These are phyloP conservation scores for Gobio gobio DNA, from an alignment of 2,113 vertebrate species.

Conservation along the genomic window DNA sequence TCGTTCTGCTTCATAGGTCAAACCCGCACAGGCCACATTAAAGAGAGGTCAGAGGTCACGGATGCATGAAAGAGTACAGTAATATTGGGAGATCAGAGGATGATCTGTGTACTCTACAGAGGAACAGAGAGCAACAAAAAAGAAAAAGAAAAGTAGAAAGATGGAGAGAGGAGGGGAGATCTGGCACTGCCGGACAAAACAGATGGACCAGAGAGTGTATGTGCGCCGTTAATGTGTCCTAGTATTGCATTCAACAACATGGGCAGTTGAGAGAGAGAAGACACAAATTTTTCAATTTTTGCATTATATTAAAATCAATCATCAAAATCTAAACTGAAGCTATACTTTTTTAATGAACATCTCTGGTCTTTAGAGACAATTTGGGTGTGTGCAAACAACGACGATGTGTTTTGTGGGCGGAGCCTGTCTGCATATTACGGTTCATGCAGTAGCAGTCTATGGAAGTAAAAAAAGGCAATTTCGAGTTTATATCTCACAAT, in stretches of 20 bases:
- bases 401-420: too few relatives aligned
- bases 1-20: slow-evolving; percentile 1
- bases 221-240: slow-evolving; percentile 1
- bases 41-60: slow-evolving; percentile 9
- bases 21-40: not conserved
- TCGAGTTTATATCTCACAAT: too few relatives aligned
- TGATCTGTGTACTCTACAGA: not conserved
- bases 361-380: too few relatives aligned
- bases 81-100: not conserved
- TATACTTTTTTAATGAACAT: too few relatives aligned
- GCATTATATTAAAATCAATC: not conserved
- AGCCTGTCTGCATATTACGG: too few relatives aligned
- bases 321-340: too few relatives aligned
- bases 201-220: slow-evolving; percentile 11
- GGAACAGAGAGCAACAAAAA: not conserved
- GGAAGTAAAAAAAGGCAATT: too few relatives aligned
- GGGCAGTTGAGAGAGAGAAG: not conserved
- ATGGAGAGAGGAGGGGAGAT: slow-evolving; percentile 7
- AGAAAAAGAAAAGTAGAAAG: not conserved
- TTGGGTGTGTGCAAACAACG: too few relatives aligned
- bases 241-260: not conserved
- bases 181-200: slow-evolving; percentile 19
- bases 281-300: not conserved
- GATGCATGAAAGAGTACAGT: not conserved
- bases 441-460: too few relatives aligned